These are phyloP conservation scores for Lepidocyrtoides sp. DNA, from an alignment of 2,888 invertebrate species.

Conservation along the genomic window DNA sequence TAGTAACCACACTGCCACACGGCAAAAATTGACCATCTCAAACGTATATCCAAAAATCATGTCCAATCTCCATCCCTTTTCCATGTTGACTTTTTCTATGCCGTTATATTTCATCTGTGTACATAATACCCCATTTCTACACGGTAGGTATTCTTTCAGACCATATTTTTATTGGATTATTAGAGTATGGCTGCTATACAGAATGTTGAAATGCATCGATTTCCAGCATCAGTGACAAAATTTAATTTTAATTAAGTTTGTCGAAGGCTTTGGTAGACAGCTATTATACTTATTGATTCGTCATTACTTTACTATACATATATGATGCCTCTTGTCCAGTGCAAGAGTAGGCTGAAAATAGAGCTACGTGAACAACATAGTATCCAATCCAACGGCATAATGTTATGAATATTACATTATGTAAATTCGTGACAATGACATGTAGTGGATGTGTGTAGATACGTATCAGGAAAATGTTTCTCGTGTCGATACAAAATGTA, in stretches of 20 bases:
- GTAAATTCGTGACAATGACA: constrained; percentile 50
- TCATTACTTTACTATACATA: constrained; percentile 2
- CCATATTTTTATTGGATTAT: too few relatives aligned
- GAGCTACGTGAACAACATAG: background rate
- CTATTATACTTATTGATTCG: constrained; percentile 68
- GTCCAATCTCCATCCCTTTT: background rate
- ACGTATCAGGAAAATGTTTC: constrained; percentile 31
- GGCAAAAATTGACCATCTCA: constrained; percentile 31
- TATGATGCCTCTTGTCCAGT: background rate
- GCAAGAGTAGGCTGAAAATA: too few relatives aligned
- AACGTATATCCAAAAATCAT: background rate
- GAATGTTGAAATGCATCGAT: too few relatives aligned
- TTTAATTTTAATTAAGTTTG: constrained; percentile 66
- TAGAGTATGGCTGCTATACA: too few relatives aligned
- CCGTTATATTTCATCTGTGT: background rate
- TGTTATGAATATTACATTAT: constrained; percentile 51
- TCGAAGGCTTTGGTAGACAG: background rate
- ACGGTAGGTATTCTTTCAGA: background rate
- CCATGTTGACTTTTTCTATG: background rate
- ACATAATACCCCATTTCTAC: constrained; percentile 27
- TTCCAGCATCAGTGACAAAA: constrained; percentile 55
- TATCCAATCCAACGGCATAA: background rate
- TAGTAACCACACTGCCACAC: constrained; percentile 63
- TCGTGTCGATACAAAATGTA: constrained; percentile 29
- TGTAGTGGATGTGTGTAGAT: constrained; percentile 7